Evolutionary conservation across 2,888 invertebrate species (phyloP).

Genomic region (Serripes groenlandicus): DNA sequence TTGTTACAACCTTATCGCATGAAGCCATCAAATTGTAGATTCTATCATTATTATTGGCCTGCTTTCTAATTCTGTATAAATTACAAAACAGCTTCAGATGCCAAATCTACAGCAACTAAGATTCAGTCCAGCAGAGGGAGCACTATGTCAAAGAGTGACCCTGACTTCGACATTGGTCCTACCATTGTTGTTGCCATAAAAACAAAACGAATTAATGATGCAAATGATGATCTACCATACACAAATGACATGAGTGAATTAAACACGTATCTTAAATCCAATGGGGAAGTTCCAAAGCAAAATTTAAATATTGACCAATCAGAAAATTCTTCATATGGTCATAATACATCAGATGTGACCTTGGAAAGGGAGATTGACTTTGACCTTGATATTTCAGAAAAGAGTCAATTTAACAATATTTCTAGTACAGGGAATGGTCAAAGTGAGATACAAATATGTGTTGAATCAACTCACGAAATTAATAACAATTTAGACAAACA

Average conservation of each 20-base stretch:
- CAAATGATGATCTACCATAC: neutral
- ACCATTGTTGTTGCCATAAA: slow-evolving; percentile 17
- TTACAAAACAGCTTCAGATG: slow-evolving; percentile 15
- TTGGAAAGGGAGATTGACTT: neutral
- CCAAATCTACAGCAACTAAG: slow-evolving; percentile 11
- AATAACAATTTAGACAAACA: neutral
- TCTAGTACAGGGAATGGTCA: neutral
- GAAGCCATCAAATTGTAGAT: no score
- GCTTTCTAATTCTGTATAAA: slow-evolving; percentile 5
- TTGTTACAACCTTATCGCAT: no score
- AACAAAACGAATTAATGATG: slow-evolving; percentile 12
- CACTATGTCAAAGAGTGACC: neutral
- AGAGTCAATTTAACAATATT: neutral
- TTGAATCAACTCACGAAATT: neutral
- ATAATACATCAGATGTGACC: slow-evolving; percentile 17
- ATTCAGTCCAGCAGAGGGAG: slow-evolving; percentile 21
- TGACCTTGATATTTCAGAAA: slow-evolving; percentile 14
- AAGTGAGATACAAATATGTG: slow-evolving; percentile 6
- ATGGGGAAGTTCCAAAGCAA: neutral
- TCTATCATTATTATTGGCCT: neutral
- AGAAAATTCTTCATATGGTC: slow-evolving; percentile 17
- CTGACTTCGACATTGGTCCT: slow-evolving; percentile 1
- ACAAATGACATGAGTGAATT: neutral
- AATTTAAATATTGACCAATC: neutral
- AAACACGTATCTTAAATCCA: slow-evolving; percentile 6